Conservation (phyloP, 1,140 invertebrate genomes). For the Leptinotarsa lineolata region DNA sequence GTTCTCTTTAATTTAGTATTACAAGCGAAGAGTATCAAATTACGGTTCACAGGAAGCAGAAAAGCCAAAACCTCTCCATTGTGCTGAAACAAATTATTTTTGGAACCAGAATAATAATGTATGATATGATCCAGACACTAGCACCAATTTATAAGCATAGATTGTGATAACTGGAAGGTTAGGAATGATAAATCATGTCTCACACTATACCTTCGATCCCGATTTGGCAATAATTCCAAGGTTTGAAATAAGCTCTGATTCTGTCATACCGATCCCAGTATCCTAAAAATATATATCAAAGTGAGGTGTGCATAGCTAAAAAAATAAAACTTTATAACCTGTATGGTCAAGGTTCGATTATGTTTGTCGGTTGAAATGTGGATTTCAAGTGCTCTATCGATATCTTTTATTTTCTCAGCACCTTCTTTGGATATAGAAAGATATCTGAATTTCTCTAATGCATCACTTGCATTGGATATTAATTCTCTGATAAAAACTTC, state of each 20-base stretch:
- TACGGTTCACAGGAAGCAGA: too few relatives aligned
- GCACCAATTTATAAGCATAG: neutral
- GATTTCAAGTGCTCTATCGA: conserved; percentile 78
- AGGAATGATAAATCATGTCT: too few relatives aligned
- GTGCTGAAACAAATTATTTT: too few relatives aligned
- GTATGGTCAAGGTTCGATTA: conserved; percentile 81
- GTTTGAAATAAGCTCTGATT: conserved; percentile 87
- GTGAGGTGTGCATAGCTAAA: neutral
- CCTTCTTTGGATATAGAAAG: conserved; percentile 61
- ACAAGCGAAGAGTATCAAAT: too few relatives aligned
- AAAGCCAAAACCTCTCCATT: too few relatives aligned
- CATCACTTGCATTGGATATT: conserved; percentile 97
- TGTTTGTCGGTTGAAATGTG: conserved; percentile 88
- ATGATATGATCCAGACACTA: too few relatives aligned
- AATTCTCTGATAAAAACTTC: conserved; percentile 96
- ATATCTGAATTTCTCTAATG: conserved; percentile 89
- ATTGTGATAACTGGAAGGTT: too few relatives aligned
- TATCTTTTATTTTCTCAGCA: conserved; percentile 52
- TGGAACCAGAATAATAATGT: too few relatives aligned
- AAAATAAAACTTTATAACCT: conserved; percentile 60
- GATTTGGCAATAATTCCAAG: conserved; percentile 94
- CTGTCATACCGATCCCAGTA: conserved; percentile 92
- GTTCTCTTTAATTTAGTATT: too few relatives aligned
- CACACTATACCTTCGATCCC: conserved; percentile 79
- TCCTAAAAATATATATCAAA: conserved; percentile 62